Base-by-base conservation (phyloP, 2,113 vertebrate genomes). In the Nannospalax galili region DNA sequence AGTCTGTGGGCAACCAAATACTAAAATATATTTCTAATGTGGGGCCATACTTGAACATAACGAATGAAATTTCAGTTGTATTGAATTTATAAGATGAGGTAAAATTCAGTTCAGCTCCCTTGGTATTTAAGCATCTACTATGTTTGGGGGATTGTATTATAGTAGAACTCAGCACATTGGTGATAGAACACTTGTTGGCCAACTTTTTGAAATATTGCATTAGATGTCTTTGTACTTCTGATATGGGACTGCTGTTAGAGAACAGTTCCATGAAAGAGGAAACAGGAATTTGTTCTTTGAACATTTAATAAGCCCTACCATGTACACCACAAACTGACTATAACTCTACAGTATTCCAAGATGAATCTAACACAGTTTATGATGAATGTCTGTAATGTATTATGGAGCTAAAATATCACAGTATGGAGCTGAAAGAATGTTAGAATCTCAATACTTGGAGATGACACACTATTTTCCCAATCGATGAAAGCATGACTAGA, bases 21-120 rank as follows among this genome's bases (percentile, higher is more conserved):
- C 16, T 91, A 64, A 95, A 88, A 48, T 70, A 28, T 88, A 0
- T 97, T 94, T 96, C 37, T 93, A 74, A 90, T 64, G 16, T 20
- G 88, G 60, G 90, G 16, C 75, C 37, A 84, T 94, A 91, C 24
- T 92, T 94, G 32, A 86, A 82, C 37, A 92, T 88, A 95, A 77
- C 92, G 37, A 95, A 79, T 95, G 91, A 94, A 91, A 79, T 85
- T 42, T 65, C 48, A 52, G 48, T 52, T 52, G 87, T 30, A 65
- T 75, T 92, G 52, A 96, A 78, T 92, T 96, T 72, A 92, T 92
- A 96, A 93, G 77, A 90, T 73, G 67, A 92, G 35, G 45, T 73
- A 35, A 94, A 92, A 95, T 93, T 88, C 17, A 91, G 26, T 85
- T 94, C 52, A 96, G 42, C 40, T 92, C 74, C 67, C 7, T 88